Evolutionary conservation across 1,140 invertebrate species (phyloP), one percentile per base, ranked within the genome.

Genomic region (Neocloeon triangulifer): DNA sequence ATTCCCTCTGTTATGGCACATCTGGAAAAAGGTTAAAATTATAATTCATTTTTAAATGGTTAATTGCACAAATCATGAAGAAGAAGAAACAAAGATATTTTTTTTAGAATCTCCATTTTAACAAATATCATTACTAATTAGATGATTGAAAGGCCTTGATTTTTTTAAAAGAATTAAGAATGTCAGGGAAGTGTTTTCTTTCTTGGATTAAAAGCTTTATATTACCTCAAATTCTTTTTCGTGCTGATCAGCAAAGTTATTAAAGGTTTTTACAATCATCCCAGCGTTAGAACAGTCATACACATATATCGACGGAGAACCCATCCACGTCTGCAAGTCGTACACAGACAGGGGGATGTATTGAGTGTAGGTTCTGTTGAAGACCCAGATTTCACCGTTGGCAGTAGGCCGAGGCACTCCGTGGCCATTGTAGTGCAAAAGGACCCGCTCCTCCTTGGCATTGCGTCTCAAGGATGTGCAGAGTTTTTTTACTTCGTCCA

Each of bases 321-420:
- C 88, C 88, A 98, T 96, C 94, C 94, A 98, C 15, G 78, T 80
- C 60, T 98, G 92, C 29, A 99, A 65, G 60, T 98, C 94, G 53
- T 91, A 97, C 22, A 98, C 73, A 29, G 89, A 96, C 43, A 99
- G 59, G 32, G 94, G 95, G 59, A 99, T 98, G 59, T 99, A 99
- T 59, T 99, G 91, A 1, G 91, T 96, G 52, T 89, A 97, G 35
- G 72, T 84, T 73, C 79, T 71, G 60, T 99, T 98, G 55, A 99
- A 99, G 4, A 98, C 92, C 95, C 95, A 98, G 46, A 99, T 92
- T 68, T 99, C 94, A 9, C 95, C 94, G 61, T 98, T 97, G 18
- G 69, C 65, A 6, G 95, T 98, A 20, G 95, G 94, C 56, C 81
- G 85, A 23, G 95, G 95, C 31, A 99, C 95, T 26, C 94, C 95